Evolutionary conservation across 1,140 invertebrate species (phyloP).

Genomic region (Bradysia coprophila): DNA sequence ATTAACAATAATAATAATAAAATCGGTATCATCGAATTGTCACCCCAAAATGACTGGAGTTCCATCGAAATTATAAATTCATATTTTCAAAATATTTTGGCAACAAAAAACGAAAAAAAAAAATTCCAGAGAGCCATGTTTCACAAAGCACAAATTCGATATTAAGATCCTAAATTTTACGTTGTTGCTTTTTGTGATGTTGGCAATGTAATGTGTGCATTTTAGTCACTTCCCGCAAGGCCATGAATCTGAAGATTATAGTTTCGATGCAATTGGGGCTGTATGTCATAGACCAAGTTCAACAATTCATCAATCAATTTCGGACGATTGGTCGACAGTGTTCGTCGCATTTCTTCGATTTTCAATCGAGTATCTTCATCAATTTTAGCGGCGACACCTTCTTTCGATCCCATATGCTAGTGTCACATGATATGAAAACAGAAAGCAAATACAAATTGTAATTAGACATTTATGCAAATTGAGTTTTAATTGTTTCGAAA

Average conservation of each 20-base stretch:
- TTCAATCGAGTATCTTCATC: conserved; percentile 61
- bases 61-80: too few species aligned
- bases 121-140: too few species aligned
- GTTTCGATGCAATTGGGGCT: conserved; percentile 69
- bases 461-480: neutral
- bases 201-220: too few species aligned
- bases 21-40: too few species aligned
- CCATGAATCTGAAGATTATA: conserved; percentile 25
- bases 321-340: conserved; percentile 48
- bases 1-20: too few species aligned
- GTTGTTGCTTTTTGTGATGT: too few species aligned
- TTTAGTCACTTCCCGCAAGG: too few species aligned
- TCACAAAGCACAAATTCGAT: too few species aligned
- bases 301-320: conserved; percentile 62
- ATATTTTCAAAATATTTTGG: too few species aligned
- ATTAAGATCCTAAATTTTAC: too few species aligned
- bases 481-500: neutral
- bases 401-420: conserved; percentile 72
- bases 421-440: neutral
- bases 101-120: too few species aligned
- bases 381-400: conserved; percentile 68
- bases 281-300: conserved; percentile 66
- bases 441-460: neutral
- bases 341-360: conserved; percentile 67
- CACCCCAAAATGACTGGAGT: too few species aligned